Evolutionary conservation across 2,113 vertebrate species (phyloP).

Genomic region (Columbina picui): DNA sequence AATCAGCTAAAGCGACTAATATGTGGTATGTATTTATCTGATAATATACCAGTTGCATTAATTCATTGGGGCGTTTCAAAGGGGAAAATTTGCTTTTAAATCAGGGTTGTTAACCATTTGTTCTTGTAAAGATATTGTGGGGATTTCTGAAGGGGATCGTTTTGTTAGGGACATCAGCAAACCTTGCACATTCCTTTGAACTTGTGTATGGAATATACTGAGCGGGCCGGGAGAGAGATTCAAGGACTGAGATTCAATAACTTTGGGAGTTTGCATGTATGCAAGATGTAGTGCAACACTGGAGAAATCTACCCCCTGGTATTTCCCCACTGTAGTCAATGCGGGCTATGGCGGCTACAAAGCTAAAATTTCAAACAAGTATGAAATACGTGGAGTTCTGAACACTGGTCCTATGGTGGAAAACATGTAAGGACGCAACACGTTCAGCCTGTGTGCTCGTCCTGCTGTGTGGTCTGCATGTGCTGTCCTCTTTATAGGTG

Average conservation of each 20-base stretch:
- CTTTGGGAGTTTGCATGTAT: slow-evolving; percentile 33
- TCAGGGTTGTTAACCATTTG: not conserved
- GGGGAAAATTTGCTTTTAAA: not conserved
- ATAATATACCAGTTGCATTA: slow-evolving; percentile 52
- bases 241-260: not conserved
- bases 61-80: not conserved
- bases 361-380: not conserved
- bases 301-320: not conserved
- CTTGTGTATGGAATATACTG: not conserved
- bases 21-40: slow-evolving; percentile 62
- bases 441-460: not conserved
- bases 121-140: not conserved
- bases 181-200: not conserved
- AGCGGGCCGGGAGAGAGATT: not conserved
- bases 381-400: not conserved
- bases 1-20: slow-evolving; percentile 72
- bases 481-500: slow-evolving; percentile 37
- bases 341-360: not conserved
- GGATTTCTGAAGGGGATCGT: slow-evolving; percentile 7
- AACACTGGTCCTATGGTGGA: not conserved
- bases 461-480: not conserved
- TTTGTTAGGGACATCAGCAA: not conserved
- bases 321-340: not conserved
- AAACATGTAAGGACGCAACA: not conserved
- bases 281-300: not conserved